Evolutionary conservation across 2,888 invertebrate genomes (phyloP), one percentile per base, ranked within the genome.

Genomic region (Heliconius erato): DNA sequence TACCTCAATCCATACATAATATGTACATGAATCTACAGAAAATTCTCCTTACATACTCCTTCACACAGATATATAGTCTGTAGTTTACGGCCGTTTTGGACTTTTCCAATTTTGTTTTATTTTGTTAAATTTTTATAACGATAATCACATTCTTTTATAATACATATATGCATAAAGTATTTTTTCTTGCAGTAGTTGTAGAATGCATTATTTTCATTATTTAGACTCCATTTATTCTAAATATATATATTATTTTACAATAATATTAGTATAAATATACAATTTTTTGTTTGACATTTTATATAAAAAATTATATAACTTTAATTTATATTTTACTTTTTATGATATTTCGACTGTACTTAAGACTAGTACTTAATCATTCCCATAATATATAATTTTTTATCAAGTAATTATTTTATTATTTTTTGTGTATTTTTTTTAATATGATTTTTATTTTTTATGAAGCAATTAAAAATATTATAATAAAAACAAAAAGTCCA

Each of bases 361-460:
- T 26, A 76, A 63, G 35, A 54, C 74, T 76, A 26, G 14, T 76
- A 76, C 76, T 76, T 63, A 26, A 76, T 76, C 76, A 76, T 76
- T 76, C 76, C 35, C 28, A n/a, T 76, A 35, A 63, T 76, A 76
- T 76, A 11, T 40, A 11, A 35, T 40, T 59, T 35, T 35, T 74
- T 74, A 32, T 12, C 23, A 32, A 12, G 74, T 54, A 9, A 32
- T 59, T 32, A n/a, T 74, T 35, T 12, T 54, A 74, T 74, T 59
- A 71, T 40, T 72, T 44, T 44, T 14, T 44, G 26, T 2, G 14
- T 44, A 40, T n/a, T 26, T 26, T 44, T 72, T 26, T 28, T 72
- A 26, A 40, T 35, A 40, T 23, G 9, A n/a, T 40, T 6, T 44
- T 44, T 4, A n/a, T 35, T 26, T 44, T n/a, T 7, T 26, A 26